phyloP scores from a whole-genome alignment of 2,888 invertebrate genomes.

The Anthophora plumipes region DNA sequence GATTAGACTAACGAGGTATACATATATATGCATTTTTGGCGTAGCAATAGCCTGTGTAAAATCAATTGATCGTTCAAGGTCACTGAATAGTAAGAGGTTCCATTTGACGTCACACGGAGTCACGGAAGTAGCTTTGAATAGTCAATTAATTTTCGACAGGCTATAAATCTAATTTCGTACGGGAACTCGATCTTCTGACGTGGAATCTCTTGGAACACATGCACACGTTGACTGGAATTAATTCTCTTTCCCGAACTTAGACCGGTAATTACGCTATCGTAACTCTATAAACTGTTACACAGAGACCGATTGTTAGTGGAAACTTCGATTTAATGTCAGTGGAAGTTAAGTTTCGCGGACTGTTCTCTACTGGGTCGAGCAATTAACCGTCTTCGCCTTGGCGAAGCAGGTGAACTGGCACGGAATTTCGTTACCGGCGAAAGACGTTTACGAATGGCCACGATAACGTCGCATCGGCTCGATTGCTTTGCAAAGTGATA shows the following conservation, averaged over 20 bases:
- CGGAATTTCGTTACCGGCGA: slow-evolving; percentile 27
- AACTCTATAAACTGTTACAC: not conserved
- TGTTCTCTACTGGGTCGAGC: slow-evolving; percentile 22
- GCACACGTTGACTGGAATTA: not conserved
- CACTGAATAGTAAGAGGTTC: not conserved
- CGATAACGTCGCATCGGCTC: slow-evolving; percentile 30
- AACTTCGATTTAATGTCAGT: slow-evolving; percentile 22
- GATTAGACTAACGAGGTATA: too few species aligned
- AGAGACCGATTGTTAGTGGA: not conserved
- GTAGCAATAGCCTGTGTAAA: too few species aligned
- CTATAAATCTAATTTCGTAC: not conserved
- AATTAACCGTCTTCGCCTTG: slow-evolving; percentile 29
- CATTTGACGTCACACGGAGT: not conserved
- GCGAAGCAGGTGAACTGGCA: not conserved
- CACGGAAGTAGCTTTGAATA: not conserved
- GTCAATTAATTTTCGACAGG: not conserved
- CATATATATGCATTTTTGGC: too few species aligned
- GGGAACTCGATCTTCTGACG: too few species aligned
- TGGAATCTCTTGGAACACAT: not conserved
- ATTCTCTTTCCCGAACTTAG: not conserved
- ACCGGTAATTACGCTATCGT: not conserved
- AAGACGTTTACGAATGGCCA: slow-evolving; percentile 38
- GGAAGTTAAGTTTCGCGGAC: slow-evolving; percentile 4
- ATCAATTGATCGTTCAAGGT: not conserved
- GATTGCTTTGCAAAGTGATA: slow-evolving; percentile 63